Percentiles rank a stretch among this genome's conserved stretches.
Evolutionary conservation across 2,797 vertebrate species (phyloP).

Genomic region (Hippopotamyrus pictus): DNA sequence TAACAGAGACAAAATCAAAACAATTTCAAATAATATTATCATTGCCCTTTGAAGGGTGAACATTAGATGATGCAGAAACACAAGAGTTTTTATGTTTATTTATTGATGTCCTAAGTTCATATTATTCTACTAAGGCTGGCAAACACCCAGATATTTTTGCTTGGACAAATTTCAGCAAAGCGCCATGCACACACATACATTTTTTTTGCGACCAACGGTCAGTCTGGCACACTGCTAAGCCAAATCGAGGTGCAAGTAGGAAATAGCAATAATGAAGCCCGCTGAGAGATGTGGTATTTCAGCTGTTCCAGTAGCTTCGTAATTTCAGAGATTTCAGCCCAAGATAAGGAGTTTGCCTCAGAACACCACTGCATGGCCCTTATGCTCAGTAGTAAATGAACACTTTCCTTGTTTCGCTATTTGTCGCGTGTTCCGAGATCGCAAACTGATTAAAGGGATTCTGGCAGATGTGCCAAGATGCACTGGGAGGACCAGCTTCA

Average conservation of each 20-base stretch:
- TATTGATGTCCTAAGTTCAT: slow-evolving; percentile 3
- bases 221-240: not conserved
- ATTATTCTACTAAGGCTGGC: not conserved
- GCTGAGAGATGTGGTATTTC: not conserved
- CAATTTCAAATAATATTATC: not conserved
- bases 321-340: not conserved
- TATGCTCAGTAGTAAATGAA: not conserved
- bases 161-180: not conserved
- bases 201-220: not conserved
- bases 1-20: not conserved
- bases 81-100: not conserved
- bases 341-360: not conserved
- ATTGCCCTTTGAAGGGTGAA: not conserved
- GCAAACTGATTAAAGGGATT: not conserved
- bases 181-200: not conserved
- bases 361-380: not conserved
- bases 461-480: not conserved
- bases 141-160: not conserved
- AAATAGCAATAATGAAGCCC: not conserved
- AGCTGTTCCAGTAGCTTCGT: not conserved
- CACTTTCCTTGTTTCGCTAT: not conserved
- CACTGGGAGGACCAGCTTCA: not conserved
- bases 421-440: not conserved
- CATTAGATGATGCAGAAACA: slow-evolving; percentile 1
- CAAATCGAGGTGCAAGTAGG: slow-evolving; percentile 8